Conservation (phyloP, 2,888 invertebrate species). For the Pimpla rufipes region DNA sequence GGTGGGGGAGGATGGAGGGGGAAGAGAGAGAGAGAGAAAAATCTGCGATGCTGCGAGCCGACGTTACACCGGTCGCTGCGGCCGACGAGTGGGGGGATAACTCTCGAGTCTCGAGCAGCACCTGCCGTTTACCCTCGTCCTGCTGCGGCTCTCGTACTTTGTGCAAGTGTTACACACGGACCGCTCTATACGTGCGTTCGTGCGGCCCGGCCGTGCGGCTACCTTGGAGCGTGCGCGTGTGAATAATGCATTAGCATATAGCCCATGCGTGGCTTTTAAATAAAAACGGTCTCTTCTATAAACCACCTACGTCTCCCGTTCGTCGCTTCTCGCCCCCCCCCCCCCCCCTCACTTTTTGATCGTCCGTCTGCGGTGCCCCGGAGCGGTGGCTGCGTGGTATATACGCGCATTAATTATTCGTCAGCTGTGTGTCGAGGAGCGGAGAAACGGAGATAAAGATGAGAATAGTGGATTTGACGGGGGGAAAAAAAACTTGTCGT, state of each 20-base stretch:
- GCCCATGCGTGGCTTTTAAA: slow-evolving; percentile 58
- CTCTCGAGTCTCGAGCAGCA: slow-evolving; percentile 61
- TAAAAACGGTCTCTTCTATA: slow-evolving; percentile 35
- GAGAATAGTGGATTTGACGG: not conserved
- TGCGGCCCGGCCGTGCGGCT: slow-evolving; percentile 3
- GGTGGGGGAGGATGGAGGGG: no score
- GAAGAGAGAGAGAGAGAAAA: slow-evolving; percentile 22
- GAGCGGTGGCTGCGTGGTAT: not conserved
- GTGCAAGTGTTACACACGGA: no score
- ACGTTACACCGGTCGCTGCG: slow-evolving; percentile 21
- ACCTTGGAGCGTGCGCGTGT: slow-evolving; percentile 61
- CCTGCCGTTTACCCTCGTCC: slow-evolving; percentile 63
- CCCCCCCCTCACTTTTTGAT: no score
- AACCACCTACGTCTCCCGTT: not conserved
- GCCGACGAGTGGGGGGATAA: slow-evolving; percentile 40
- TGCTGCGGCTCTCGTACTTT: not conserved
- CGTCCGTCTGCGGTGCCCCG: not conserved
- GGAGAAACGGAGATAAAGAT: not conserved
- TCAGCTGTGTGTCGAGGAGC: not conserved
- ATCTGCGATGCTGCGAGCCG: slow-evolving; percentile 32
- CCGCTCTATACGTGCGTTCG: slow-evolving; percentile 3
- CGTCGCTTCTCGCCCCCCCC: not conserved
- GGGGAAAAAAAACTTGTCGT: not conserved
- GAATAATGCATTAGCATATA: slow-evolving; percentile 71
- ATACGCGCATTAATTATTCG: not conserved